phyloP scores from a whole-genome alignment of 2,888 invertebrate genomes.

The Xestia rhomboidea region DNA sequence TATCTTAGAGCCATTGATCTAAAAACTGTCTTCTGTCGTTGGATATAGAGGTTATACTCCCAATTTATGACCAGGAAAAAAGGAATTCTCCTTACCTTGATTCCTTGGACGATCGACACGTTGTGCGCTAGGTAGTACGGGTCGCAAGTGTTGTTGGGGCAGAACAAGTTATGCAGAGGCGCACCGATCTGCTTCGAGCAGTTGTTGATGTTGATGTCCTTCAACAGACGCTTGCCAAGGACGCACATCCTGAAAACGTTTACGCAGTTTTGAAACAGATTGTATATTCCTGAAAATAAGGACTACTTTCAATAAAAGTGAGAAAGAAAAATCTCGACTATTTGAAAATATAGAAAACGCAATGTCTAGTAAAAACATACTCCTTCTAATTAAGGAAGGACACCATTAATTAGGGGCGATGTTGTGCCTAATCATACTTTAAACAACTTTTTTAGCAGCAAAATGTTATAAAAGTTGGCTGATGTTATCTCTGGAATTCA shows the following conservation, averaged over 20 bases:
- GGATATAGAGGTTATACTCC: not conserved
- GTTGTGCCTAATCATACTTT: slow-evolving; percentile 34
- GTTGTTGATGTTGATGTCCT: slow-evolving; percentile 93
- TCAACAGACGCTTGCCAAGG: slow-evolving; percentile 97
- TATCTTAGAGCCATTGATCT: not conserved
- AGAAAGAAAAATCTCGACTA: not conserved
- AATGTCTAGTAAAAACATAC: not conserved
- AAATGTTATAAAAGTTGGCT: slow-evolving; percentile 52
- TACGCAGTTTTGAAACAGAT: slow-evolving; percentile 14
- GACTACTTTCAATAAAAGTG: not conserved
- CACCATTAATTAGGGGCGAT: slow-evolving; percentile 31
- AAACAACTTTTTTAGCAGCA: slow-evolving; percentile 43
- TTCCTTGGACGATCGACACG: slow-evolving; percentile 93
- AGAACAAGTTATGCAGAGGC: slow-evolving; percentile 93
- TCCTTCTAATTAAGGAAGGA: not conserved
- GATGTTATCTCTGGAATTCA: slow-evolving; percentile 61
- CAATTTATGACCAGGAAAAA: not conserved
- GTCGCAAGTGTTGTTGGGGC: slow-evolving; percentile 94
- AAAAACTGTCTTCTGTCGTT: not conserved
- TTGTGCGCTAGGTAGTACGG: slow-evolving; percentile 94
- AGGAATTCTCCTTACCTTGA: slow-evolving; percentile 87
- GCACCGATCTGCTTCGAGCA: slow-evolving; percentile 94
- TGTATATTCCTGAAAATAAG: not conserved
- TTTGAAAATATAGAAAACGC: no score
- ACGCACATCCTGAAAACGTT: slow-evolving; percentile 95